phyloP scores from a whole-genome alignment of 1,140 invertebrate genomes.

The Meloidogyne floridensis region DNA sequence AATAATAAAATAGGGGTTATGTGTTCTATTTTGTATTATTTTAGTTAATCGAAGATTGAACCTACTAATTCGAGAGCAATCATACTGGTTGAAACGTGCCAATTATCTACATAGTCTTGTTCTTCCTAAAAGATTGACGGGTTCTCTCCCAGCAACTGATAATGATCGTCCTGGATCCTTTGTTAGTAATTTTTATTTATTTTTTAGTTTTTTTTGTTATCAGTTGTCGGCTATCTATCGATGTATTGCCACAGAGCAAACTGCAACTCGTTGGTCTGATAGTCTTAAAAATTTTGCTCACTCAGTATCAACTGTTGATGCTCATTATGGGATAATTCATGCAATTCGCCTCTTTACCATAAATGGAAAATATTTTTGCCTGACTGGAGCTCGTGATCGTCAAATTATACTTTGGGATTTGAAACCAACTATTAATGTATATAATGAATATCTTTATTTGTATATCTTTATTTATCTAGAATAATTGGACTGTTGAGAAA shows the following conservation, averaged over 20 bases:
- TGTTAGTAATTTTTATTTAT: not conserved
- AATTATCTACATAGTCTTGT: slow-evolving; percentile 22
- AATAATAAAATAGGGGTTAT: no score
- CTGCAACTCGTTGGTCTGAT: slow-evolving; percentile 7
- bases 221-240: slow-evolving; percentile 23
- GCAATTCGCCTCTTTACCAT: slow-evolving; percentile 26
- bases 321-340: slow-evolving; percentile 46
- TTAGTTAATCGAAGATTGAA: slow-evolving; percentile 16
- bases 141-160: not conserved
- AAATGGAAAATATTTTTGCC: slow-evolving; percentile 33
- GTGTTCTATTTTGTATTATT: not conserved
- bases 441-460: slow-evolving; percentile 12
- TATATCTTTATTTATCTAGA: not conserved
- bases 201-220: not conserved
- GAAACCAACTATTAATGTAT: not conserved
- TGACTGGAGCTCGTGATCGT: slow-evolving; percentile 45
- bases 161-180: not conserved
- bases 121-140: slow-evolving; percentile 17
- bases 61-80: not conserved
- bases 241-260: slow-evolving; percentile 32
- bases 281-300: not conserved
- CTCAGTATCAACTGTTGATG: not conserved
- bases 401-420: slow-evolving; percentile 46
- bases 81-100: slow-evolving; percentile 32
- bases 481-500: slow-evolving; percentile 6